phyloP scores from a whole-genome alignment of 2,113 vertebrate genomes.

The Hippocampus guttulatus region DNA sequence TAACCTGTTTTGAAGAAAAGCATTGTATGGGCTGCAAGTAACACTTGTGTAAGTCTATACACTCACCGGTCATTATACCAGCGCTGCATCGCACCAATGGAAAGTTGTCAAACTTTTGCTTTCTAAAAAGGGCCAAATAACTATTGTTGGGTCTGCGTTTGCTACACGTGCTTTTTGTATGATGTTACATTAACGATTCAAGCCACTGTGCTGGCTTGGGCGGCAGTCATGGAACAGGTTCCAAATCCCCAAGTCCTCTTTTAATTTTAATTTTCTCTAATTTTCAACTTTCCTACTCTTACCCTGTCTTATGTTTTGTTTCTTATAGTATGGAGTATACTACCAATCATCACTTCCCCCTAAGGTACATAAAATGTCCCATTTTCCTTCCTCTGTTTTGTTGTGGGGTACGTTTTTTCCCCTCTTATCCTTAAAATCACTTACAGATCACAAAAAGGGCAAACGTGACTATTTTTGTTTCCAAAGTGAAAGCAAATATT shows the following conservation, averaged over 20 bases:
- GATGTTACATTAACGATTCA: not conserved
- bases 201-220: not conserved
- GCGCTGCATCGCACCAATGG: too few relatives aligned
- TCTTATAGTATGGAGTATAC: constrained; percentile 71
- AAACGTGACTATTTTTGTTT: too few relatives aligned
- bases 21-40: not conserved
- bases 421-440: not conserved
- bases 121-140: not conserved
- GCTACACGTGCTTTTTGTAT: not conserved
- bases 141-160: not conserved
- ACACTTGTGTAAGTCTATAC: not conserved
- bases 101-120: not conserved
- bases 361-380: constrained; percentile 68
- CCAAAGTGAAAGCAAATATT: too few relatives aligned
- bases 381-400: constrained; percentile 28
- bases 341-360: constrained; percentile 65
- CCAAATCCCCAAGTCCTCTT: not conserved
- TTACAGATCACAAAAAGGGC: not conserved
- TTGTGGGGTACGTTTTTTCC: not conserved
- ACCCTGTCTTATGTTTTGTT: constrained; percentile 64
- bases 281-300: constrained; percentile 39
- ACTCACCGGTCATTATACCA: not conserved
- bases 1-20: constrained; percentile 1
- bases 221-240: not conserved
- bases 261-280: constrained; percentile 3